Conservation (phyloP, 2,888 invertebrate species). For the Eutolmus rufibarbis region DNA sequence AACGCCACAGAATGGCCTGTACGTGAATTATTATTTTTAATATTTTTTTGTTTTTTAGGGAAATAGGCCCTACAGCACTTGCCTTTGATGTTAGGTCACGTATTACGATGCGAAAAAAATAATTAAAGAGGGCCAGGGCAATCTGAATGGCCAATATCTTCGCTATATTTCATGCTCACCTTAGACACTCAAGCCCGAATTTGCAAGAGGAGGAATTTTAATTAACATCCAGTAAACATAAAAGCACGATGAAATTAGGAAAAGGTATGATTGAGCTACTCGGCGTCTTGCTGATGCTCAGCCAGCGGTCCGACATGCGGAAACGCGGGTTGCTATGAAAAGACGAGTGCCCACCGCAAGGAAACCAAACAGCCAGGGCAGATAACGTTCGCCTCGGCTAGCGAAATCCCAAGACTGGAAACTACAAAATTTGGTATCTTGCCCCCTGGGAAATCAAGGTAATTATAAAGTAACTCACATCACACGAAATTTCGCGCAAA, state of each 20-base stretch:
- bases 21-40: neutral
- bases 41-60: neutral
- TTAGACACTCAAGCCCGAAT: neutral
- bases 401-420: neutral
- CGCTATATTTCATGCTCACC: neutral
- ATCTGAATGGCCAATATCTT: neutral
- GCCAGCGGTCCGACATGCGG: neutral
- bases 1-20: neutral
- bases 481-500: neutral
- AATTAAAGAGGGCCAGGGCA: neutral
- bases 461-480: conserved; percentile 5
- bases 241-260: neutral
- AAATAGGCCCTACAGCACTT: neutral
- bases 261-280: neutral
- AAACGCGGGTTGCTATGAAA: neutral
- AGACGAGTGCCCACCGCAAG: neutral
- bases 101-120: neutral
- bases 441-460: conserved; percentile 27
- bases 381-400: neutral
- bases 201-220: neutral
- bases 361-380: neutral
- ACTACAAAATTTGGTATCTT: conserved; percentile 19
- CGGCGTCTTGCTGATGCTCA: neutral
- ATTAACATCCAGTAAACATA: neutral
- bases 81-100: neutral